These are phyloP conservation scores for Eupeodes luniger DNA, from an alignment of 2,888 invertebrate species.

Conservation along the genomic window DNA sequence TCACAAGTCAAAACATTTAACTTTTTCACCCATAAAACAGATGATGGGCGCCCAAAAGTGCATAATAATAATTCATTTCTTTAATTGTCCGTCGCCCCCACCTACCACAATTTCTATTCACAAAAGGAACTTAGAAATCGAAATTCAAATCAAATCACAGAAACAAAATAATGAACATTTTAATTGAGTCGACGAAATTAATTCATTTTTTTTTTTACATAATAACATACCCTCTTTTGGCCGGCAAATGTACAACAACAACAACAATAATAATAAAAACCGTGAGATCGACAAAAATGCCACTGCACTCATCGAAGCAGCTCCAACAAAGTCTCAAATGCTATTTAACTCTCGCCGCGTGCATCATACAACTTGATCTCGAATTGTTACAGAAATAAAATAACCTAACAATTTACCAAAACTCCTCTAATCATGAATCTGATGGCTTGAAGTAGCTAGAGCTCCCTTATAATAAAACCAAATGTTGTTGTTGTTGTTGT, in stretches of 20 bases:
- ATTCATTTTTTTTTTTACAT: slow-evolving; percentile 45
- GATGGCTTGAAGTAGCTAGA: not conserved
- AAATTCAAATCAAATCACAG: slow-evolving; percentile 50
- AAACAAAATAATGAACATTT: slow-evolving; percentile 20
- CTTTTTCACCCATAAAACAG: not conserved
- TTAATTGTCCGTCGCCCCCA: slow-evolving; percentile 50
- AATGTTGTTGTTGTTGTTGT: not conserved
- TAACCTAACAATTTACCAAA: slow-evolving; percentile 59
- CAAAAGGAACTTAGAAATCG: slow-evolving; percentile 41
- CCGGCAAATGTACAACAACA: slow-evolving; percentile 17
- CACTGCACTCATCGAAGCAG: slow-evolving; percentile 42
- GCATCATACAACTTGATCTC: slow-evolving; percentile 25
- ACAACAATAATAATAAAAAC: slow-evolving; percentile 21
- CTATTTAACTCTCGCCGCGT: slow-evolving; percentile 37
- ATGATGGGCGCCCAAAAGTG: slow-evolving; percentile 9
- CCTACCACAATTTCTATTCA: not conserved
- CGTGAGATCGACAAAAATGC: slow-evolving; percentile 57
- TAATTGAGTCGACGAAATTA: slow-evolving; percentile 62
- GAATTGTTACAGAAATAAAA: slow-evolving; percentile 26
- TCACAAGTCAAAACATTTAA: slow-evolving; percentile 46
- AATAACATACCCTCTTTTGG: slow-evolving; percentile 49
- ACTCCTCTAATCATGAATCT: slow-evolving; percentile 56
- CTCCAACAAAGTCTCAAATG: slow-evolving; percentile 1
- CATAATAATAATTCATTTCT: slow-evolving; percentile 68
- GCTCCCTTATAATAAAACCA: slow-evolving; percentile 6